Evolutionary conservation across 2,888 invertebrate genomes (phyloP), one percentile per base, ranked within the genome.

Genomic region (Cabera pusaria): DNA sequence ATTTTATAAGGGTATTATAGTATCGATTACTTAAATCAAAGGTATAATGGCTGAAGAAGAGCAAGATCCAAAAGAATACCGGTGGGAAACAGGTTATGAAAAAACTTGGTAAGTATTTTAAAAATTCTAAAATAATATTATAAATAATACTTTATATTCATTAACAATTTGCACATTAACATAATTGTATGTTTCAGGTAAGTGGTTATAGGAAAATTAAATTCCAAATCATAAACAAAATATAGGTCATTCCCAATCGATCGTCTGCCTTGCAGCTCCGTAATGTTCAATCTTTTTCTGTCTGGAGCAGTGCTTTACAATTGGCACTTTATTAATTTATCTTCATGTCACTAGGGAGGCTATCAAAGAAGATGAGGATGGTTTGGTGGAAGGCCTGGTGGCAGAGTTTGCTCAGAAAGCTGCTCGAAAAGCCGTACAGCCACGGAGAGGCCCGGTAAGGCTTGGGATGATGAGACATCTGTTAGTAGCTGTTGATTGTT

Each of bases 381-480:
- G 98, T 0, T 91, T 97, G 56, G 90, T 99, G 61, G 97, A 98
- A 72, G 92, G 96, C 7, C 94, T 97, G 8, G 95, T 99, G 32
- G 95, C 96, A 0, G 97, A 98, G 62, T 95, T 97, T 53, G 95
- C 98, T 33, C 96, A 96, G 68, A 94, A 95, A 69, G 97, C 97
- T 0, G 97, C 97, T 0, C 91, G 97, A 16, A 94, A 95, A 69
- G 90, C 95, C 0, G 93, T 93, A 44, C 90, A 92, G 17, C 92
- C 94, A 22, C 93, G 94, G 48, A 90, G 91, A 44, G 92, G 93
- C 4, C 95, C 96, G 48, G 94, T 97, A 22, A 93, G 97, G 38
- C 91, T 99, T 16, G 99, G 99, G 18, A 99, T 99, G 98, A 99
- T 99, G 99, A 91, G 99, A 26, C 98, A 99, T 81, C 78, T 99